phyloP scores from a whole-genome alignment of 2,113 vertebrate genomes.

The Datnioides undecimradiatus region DNA sequence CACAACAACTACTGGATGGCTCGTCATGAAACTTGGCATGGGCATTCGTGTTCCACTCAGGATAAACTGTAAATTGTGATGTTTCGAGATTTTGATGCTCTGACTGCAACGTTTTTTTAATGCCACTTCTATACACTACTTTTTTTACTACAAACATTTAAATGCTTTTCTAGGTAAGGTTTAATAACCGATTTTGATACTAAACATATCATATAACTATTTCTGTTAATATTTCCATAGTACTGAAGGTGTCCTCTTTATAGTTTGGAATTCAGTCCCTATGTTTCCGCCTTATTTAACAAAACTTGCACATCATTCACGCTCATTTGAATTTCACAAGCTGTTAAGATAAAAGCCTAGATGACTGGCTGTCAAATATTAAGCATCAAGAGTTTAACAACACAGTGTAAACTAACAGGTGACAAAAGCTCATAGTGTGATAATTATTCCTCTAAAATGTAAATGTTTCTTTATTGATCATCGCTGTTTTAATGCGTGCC shows the following conservation, averaged over 20 bases:
- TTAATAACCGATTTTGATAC: too few relatives aligned
- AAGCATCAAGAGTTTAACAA: not conserved
- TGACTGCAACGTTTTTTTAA: too few relatives aligned
- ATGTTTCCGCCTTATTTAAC: not conserved
- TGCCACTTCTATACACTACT: too few relatives aligned
- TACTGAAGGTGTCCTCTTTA: not conserved
- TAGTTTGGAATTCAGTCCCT: not conserved
- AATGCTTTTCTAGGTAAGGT: too few relatives aligned
- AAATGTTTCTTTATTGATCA: too few relatives aligned
- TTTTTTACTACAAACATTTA: too few relatives aligned
- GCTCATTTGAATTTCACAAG: not conserved
- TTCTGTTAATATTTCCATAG: not conserved
- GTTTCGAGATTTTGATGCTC: too few relatives aligned
- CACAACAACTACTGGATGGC: not conserved
- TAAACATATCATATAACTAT: not conserved
- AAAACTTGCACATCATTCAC: not conserved
- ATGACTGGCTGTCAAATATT: not conserved
- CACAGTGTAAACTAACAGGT: not conserved
- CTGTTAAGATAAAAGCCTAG: not conserved
- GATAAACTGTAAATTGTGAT: not conserved
- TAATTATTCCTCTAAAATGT: too few relatives aligned
- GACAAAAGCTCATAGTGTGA: too few relatives aligned
- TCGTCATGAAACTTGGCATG: not conserved
- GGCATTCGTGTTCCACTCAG: not conserved
- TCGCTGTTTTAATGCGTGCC: too few relatives aligned